Conservation (phyloP, 2,113 vertebrate species). For the Rhadina sibilatrix region DNA sequence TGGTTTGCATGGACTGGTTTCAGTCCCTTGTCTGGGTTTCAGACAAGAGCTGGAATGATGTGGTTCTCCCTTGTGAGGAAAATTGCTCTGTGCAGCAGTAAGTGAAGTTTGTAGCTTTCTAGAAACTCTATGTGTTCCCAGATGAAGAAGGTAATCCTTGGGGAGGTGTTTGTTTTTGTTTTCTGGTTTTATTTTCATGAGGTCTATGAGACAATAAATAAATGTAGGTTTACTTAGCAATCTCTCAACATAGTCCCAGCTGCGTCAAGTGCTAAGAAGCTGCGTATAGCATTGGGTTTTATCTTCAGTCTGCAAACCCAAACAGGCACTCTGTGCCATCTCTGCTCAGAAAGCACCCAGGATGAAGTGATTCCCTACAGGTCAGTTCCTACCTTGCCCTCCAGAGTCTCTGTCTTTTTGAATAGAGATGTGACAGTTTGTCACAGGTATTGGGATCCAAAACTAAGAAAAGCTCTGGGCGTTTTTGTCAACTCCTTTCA, state of each 20-base stretch:
- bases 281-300: not conserved
- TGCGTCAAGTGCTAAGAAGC: not conserved
- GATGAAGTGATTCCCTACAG: not conserved
- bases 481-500: not conserved
- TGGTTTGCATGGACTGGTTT: not conserved
- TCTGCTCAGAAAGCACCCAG: not conserved
- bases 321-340: not conserved
- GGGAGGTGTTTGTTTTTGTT: not conserved
- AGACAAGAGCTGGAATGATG: not conserved
- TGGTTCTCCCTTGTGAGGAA: not conserved
- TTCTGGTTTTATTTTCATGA: not conserved
- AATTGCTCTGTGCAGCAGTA: not conserved
- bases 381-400: not conserved
- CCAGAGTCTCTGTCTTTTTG: not conserved
- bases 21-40: not conserved
- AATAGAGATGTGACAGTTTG: not conserved
- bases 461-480: not conserved
- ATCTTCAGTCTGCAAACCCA: not conserved
- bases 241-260: not conserved
- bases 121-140: not conserved
- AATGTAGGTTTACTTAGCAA: not conserved
- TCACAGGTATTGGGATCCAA: not conserved
- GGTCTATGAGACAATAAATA: not conserved
- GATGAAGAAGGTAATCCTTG: not conserved
- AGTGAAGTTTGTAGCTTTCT: not conserved